Percentiles rank a stretch among this genome's conserved stretches.
These are phyloP conservation scores for Pyrocoelia pectoralis DNA, from an alignment of 2,888 invertebrate species.

Conservation along the genomic window DNA sequence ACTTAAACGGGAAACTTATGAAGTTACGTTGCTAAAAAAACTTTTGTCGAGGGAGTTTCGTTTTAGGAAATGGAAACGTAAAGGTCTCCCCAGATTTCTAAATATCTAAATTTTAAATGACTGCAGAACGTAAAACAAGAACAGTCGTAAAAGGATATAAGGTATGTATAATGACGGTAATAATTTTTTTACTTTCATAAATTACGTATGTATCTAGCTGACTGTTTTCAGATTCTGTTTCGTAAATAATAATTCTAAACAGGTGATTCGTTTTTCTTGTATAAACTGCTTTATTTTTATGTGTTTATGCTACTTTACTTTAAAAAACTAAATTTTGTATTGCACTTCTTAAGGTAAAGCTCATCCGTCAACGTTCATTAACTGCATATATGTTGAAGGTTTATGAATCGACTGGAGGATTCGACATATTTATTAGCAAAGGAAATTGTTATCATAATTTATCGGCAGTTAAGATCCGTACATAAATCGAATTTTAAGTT, in stretches of 20 bases:
- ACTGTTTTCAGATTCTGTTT: no score
- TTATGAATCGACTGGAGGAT: constrained; percentile 10
- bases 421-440: constrained; percentile 27
- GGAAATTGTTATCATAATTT: constrained; percentile 39
- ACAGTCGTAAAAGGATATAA: background rate
- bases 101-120: background rate
- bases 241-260: no score
- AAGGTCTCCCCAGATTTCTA: background rate
- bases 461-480: constrained; percentile 34
- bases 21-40: constrained; percentile 1
- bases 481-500: constrained; percentile 34
- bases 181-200: no score
- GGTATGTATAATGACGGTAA: no score
- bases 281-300: no score
- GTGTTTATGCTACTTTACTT: no score
- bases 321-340: no score
- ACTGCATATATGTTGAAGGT: background rate
- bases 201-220: no score
- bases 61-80: background rate
- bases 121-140: background rate
- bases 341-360: background rate
- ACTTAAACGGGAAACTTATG: background rate
- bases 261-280: no score
- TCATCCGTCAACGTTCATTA: background rate
- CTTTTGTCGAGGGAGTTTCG: background rate